Evolutionary conservation across 1,140 invertebrate genomes (phyloP).

Genomic region (Penaeus vannamei): DNA sequence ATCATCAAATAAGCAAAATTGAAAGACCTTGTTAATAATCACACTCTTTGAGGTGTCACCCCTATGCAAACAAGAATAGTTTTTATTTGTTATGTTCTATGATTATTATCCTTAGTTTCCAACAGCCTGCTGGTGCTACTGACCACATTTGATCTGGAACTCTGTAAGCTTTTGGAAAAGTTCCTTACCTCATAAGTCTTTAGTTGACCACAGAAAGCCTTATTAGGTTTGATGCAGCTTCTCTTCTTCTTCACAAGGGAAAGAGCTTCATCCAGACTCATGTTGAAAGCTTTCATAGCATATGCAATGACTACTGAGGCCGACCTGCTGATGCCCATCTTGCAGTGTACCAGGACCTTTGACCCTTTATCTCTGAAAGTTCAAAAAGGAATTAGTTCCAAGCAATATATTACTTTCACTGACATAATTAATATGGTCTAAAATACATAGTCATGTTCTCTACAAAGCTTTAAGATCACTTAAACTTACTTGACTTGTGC

Average conservation of each 20-base stretch:
- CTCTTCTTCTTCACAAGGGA: constrained; percentile 91
- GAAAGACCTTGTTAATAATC: too few relatives aligned
- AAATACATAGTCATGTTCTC: too few relatives aligned
- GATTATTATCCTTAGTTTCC: too few relatives aligned
- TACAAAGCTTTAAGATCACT: too few relatives aligned
- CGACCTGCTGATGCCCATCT: constrained; percentile 98
- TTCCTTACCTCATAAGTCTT: constrained; percentile 87
- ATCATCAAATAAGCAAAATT: constrained; percentile 18
- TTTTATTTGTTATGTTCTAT: not conserved
- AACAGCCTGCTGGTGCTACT: too few relatives aligned
- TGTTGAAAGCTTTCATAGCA: constrained; percentile 97
- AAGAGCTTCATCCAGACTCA: constrained; percentile 90
- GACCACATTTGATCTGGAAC: too few relatives aligned
- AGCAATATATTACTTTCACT: too few relatives aligned
- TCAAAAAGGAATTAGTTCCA: not conserved
- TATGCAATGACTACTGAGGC: constrained; percentile 98
- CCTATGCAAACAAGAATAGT: not conserved
- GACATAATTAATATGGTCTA: too few relatives aligned
- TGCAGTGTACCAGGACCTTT: constrained; percentile 97
- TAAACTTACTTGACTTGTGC: constrained; percentile 83
- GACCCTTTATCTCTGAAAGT: constrained; percentile 82
- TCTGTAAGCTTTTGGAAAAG: not conserved
- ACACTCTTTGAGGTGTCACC: not conserved
- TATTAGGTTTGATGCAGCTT: constrained; percentile 95
- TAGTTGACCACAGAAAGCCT: constrained; percentile 92